Evolutionary conservation across 2,113 vertebrate species (phyloP).

Genomic region (Syrrhaptes paradoxus): DNA sequence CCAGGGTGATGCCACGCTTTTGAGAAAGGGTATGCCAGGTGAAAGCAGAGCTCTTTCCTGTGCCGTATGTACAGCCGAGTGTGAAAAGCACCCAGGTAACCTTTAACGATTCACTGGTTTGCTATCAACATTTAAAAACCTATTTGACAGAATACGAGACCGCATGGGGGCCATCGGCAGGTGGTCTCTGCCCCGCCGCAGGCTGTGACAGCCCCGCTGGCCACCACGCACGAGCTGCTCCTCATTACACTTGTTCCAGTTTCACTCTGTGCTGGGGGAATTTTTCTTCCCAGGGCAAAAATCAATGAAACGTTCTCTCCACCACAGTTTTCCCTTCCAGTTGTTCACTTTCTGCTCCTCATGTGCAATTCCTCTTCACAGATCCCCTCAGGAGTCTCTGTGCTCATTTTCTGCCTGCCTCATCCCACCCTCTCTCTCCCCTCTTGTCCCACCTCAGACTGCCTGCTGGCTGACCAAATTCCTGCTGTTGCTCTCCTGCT

Average conservation of each 20-base stretch:
- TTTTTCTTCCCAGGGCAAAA: neutral
- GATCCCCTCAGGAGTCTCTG: neutral
- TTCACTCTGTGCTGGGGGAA: neutral
- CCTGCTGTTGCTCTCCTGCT: accelerated
- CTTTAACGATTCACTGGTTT: neutral
- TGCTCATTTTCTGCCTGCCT: neutral
- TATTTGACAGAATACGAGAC: neutral
- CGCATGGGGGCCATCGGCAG: neutral
- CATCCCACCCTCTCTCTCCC: accelerated
- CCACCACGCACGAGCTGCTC: accelerated
- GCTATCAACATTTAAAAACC: neutral
- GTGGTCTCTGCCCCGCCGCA: neutral
- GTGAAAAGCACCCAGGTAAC: neutral
- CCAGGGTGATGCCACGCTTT: neutral
- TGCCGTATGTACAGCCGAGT: neutral
- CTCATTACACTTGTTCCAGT: neutral
- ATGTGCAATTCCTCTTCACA: neutral
- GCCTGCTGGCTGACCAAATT: neutral
- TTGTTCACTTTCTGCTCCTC: neutral
- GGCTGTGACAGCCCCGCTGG: neutral
- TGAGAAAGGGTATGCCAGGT: neutral
- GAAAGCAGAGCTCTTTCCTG: neutral
- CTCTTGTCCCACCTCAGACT: neutral
- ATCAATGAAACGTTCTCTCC: neutral
- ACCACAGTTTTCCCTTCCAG: neutral